Evolutionary conservation across 2,113 vertebrate genomes (phyloP), one percentile per base, ranked within the genome.

Genomic region (Thunnus thynnus): DNA sequence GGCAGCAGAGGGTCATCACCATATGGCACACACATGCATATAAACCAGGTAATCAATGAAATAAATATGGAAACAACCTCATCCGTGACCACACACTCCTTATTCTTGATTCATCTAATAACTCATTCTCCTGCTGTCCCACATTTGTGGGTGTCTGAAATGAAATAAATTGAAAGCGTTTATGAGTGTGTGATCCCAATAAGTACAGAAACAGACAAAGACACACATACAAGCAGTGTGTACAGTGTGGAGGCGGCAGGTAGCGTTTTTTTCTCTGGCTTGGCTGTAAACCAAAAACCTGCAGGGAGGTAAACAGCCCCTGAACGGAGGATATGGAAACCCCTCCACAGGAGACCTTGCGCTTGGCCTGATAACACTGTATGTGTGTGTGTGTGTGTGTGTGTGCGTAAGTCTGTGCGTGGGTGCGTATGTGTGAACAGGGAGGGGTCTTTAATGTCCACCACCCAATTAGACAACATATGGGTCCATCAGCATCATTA

Each of bases 251-350:
- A 82, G 58, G 57, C 70, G 63, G 36, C 50, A 75, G 54, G 62
- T 56, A 4, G n/a, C 7, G 16, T 51, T 73, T 62, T 77, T 77
- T 12, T 60, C 71, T 30, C 22, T 51, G 52, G 30, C 68, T 86
- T 89, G 75, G 84, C 89, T 75, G 46, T 50, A 74, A 84, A 85
- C 74, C 87, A 88, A 52, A 65, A 85, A 84, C 56, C 88, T 82
- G 65, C 60, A 69, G 78, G 65, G 77, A 85, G 72, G 76, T 82
- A 82, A 91, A 83, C 80, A 72, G 63, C 63, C 47, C 71, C 83
- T 82, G 62, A 78, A 73, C 50, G 25, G 67, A 85, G 69, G 72
- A 86, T 61, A 69, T 76, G 70, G 70, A 86, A 83, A 84, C 55
- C 46, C 57, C 60, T 75, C 65, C 62, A 68, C 55, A 83, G 74